phyloP scores from a whole-genome alignment of 2,797 vertebrate genomes.

The Myripristis jacobus region DNA sequence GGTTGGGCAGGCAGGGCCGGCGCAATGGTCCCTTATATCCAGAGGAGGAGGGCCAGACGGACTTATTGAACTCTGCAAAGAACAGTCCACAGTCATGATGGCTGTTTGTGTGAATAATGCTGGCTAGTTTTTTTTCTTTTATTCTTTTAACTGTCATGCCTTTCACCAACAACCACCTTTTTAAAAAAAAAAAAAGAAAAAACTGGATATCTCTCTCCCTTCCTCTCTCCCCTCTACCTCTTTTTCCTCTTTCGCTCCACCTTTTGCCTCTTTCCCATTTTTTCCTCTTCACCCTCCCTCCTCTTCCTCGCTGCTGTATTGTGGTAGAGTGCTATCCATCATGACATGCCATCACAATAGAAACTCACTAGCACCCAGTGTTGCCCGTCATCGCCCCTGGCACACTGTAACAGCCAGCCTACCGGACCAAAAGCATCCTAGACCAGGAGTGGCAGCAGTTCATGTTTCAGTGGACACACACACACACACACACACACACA shows the following conservation, averaged over 20 bases:
- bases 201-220: conserved; percentile 80
- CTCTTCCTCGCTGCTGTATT: conserved; percentile 42
- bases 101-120: conserved; percentile 63
- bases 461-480: conserved; percentile 4
- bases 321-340: conserved; percentile 51
- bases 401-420: background rate
- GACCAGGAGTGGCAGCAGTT: conserved; percentile 29
- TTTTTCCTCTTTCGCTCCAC: conserved; percentile 3
- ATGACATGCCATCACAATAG: conserved; percentile 18
- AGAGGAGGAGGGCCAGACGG: conserved; percentile 89
- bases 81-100: conserved; percentile 92
- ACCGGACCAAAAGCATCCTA: conserved; percentile 58
- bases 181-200: too few species aligned
- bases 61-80: conserved; percentile 95
- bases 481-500: background rate
- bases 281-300: background rate
- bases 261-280: too few species aligned
- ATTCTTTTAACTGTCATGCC: conserved; percentile 82
- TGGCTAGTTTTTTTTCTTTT: conserved; percentile 63
- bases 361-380: background rate
- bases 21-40: conserved; percentile 76
- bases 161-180: conserved; percentile 65
- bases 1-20: conserved; percentile 78
- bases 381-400: background rate
- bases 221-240: background rate